Evolutionary conservation across 2,888 invertebrate species (phyloP).

Genomic region (Napeogenes inachia): DNA sequence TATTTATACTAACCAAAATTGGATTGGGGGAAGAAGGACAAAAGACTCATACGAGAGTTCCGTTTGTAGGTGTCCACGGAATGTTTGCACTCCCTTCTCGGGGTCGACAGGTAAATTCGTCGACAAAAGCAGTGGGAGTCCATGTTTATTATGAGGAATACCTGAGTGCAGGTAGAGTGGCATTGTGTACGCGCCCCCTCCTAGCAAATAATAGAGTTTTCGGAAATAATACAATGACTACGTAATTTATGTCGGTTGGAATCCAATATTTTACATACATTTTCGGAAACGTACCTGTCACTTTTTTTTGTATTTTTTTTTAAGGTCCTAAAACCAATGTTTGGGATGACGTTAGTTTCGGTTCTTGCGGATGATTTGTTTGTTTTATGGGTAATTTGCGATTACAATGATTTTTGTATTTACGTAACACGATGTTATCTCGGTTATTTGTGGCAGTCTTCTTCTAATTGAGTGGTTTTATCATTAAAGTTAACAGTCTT

Average conservation of each 20-base stretch:
- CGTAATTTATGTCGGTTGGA: conserved; percentile 70
- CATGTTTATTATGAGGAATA: conserved; percentile 67
- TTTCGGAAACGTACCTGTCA: conserved; percentile 66
- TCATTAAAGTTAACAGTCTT: conserved; percentile 43
- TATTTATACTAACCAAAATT: conserved; percentile 27
- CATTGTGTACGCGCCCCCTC: conserved; percentile 65
- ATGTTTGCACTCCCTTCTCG: conserved; percentile 62
- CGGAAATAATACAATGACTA: conserved; percentile 72
- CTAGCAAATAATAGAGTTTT: conserved; percentile 69
- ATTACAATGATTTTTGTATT: conserved; percentile 52
- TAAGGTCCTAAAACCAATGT: conserved; percentile 45
- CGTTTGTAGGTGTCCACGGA: conserved; percentile 52
- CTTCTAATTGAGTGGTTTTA: conserved; percentile 59
- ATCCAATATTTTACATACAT: conserved; percentile 60
- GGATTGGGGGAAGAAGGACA: conserved; percentile 37
- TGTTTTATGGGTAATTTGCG: conserved; percentile 73
- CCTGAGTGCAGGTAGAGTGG: conserved; percentile 64
- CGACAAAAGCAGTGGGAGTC: conserved; percentile 66
- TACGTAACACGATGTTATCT: conserved; percentile 40
- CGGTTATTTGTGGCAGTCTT: conserved; percentile 42
- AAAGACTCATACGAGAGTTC: conserved; percentile 32
- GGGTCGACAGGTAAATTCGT: conserved; percentile 68
- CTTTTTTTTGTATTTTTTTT: conserved; percentile 44
- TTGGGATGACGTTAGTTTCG: conserved; percentile 64
- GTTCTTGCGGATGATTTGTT: conserved; percentile 62